A percentile compares a stretch with the other conserved stretches of the same genome.
Evolutionary conservation across 2,797 vertebrate species (phyloP).

Genomic region (Alauda arvensis): DNA sequence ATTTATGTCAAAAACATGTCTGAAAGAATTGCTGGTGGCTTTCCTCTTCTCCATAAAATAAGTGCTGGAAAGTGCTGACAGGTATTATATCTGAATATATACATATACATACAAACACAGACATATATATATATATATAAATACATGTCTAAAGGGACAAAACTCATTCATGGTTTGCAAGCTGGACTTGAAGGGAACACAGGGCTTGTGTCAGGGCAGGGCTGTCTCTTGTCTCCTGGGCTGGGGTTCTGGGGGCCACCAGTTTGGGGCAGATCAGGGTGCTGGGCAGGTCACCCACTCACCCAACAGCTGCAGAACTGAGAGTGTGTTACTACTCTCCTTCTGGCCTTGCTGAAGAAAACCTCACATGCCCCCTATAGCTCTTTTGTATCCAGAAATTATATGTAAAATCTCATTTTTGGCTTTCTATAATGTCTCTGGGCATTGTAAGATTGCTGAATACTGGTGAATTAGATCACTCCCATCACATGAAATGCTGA

Average conservation of each 20-base stretch:
- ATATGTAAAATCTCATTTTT: background rate
- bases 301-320: background rate
- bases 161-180: background rate
- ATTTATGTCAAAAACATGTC: background rate
- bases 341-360: background rate
- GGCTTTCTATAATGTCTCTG: background rate
- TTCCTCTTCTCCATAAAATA: background rate
- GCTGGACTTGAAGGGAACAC: accelerated
- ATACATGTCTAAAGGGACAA: background rate
- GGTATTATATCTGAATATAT: background rate
- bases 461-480: background rate
- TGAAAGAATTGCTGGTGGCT: background rate
- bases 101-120: background rate
- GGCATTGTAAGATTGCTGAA: background rate
- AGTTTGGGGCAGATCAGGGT: background rate
- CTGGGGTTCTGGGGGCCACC: background rate
- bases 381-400: background rate
- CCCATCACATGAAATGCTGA: background rate
- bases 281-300: background rate
- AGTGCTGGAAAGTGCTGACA: background rate
- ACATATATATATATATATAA: background rate
- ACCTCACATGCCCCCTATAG: background rate
- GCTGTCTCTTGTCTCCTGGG: background rate
- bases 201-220: accelerated
- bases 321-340: accelerated